These are phyloP conservation scores for Ephydatia muelleri DNA, from an alignment of 37 sponge, comb jelly and placozoan species.

Conservation along the genomic window DNA sequence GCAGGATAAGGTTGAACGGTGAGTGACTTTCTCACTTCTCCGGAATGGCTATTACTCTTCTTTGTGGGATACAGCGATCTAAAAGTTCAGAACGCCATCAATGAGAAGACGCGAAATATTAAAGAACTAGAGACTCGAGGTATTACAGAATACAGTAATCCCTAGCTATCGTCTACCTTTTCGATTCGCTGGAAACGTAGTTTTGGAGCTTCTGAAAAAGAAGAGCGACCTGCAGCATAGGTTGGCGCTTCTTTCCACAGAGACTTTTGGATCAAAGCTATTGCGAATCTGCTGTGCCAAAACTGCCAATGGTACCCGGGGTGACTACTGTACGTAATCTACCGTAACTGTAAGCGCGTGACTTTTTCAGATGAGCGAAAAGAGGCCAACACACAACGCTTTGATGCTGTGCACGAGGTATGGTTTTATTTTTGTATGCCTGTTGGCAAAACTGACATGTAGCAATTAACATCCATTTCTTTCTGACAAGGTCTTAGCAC, in stretches of 20 bases:
- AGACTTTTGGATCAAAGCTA: slow-evolving; percentile 8
- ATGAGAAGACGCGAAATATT: neutral
- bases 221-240: slow-evolving; percentile 16
- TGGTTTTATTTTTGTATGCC: no score
- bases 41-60: neutral
- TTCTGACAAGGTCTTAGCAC: no score
- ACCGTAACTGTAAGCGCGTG: neutral
- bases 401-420: no score
- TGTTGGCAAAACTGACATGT: no score
- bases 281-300: neutral
- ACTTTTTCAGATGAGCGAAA: neutral
- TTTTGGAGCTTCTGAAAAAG: neutral
- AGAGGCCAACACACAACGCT: no score
- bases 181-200: neutral
- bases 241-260: slow-evolving; percentile 2
- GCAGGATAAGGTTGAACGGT: slow-evolving; percentile 18
- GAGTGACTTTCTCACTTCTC: neutral
- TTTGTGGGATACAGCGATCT: neutral
- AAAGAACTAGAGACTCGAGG: slow-evolving; percentile 9
- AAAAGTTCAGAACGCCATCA: neutral
- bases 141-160: neutral
- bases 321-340: neutral
- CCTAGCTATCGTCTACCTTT: no score
- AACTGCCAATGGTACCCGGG: neutral
- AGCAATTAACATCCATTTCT: no score